A percentile compares a stretch with the other conserved stretches of the same genome.
Evolutionary conservation across 2,888 invertebrate genomes (phyloP).

Genomic region (Brenthis daphne): DNA sequence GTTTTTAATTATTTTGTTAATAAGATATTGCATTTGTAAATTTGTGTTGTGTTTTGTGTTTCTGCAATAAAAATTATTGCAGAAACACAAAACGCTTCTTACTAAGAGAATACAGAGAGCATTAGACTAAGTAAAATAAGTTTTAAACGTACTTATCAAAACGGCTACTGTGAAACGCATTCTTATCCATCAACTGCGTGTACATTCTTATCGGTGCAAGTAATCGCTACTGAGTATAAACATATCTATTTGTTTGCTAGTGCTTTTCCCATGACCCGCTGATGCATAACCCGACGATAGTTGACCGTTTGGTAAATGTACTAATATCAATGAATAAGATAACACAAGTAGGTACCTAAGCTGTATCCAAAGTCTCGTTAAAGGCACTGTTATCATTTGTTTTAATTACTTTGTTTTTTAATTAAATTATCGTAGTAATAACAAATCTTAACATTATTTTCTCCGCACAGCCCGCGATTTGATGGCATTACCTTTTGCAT

Average conservation of each 20-base stretch:
- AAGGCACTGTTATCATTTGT: conserved; percentile 6
- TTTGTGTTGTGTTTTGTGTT: too few relatives aligned
- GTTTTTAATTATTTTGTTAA: background rate
- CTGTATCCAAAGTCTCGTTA: conserved; percentile 1
- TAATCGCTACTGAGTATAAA: background rate
- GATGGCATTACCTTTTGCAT: too few relatives aligned
- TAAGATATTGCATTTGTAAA: background rate
- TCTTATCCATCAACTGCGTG: conserved; percentile 11
- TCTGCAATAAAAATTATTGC: too few relatives aligned
- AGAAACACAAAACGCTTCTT: too few relatives aligned
- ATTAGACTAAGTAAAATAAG: too few relatives aligned
- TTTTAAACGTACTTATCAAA: too few relatives aligned
- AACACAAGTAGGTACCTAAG: background rate
- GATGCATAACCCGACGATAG: background rate
- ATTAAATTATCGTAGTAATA: background rate
- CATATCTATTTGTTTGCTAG: conserved; percentile 1
- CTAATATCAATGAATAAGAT: background rate
- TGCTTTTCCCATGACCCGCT: background rate
- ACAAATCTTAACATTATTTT: background rate
- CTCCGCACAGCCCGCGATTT: too few relatives aligned
- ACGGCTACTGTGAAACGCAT: too few relatives aligned
- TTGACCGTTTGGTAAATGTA: background rate
- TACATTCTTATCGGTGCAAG: background rate
- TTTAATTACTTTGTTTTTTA: background rate
- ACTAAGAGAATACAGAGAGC: too few relatives aligned